Base-by-base conservation (phyloP, 2,797 vertebrate genomes). In the Trematomus bernacchii region DNA sequence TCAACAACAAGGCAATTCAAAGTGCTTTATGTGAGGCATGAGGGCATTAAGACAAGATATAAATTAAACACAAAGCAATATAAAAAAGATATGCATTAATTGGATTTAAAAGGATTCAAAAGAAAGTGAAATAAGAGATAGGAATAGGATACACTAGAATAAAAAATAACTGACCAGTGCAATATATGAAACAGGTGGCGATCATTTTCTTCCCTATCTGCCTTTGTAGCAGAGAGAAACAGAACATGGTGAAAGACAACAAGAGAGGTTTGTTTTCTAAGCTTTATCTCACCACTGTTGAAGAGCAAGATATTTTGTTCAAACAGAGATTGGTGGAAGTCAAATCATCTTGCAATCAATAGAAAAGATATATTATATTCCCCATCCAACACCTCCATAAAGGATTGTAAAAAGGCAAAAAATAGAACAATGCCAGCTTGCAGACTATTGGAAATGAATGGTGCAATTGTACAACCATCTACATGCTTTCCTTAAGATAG, bases 121-220 rank as follows among this genome's bases (percentile, higher is more conserved):
- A n/a, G 0, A 33, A 18, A 10, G 23, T 10, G n/a, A 40, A 60
- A 60, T 8, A 60, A 19, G 59, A 66, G 3, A 60, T 47, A 27
- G 14, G 23, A 27, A 51, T 52, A 40, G 52, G 21, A 8, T 23
- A 9, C 23, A 58, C 23, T 10, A 15, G 12, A 65, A 14, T 10
- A 7, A 2, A 33, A 37, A 37, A 27, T 14, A 15, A 27, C 27
- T 27, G 16, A 10, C 27, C 15, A 54, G 42, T 15, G 43, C 27
- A 54, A 19, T 11, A 48, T 10, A 52, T 40, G 14, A 52, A 33
- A 68, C 19, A 69, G 66, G 61, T 52, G 52, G 57, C 48, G 48
- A 71, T 81, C 47, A 64, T 73, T 70, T 71, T 43, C 4, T 44
- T 80, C 47, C 53, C 14, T 63, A 53, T 63, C 51, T 63, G 53